Evolutionary conservation across 2,113 vertebrate genomes (phyloP), one percentile per base, ranked within the genome.

Genomic region (Eira barbara): DNA sequence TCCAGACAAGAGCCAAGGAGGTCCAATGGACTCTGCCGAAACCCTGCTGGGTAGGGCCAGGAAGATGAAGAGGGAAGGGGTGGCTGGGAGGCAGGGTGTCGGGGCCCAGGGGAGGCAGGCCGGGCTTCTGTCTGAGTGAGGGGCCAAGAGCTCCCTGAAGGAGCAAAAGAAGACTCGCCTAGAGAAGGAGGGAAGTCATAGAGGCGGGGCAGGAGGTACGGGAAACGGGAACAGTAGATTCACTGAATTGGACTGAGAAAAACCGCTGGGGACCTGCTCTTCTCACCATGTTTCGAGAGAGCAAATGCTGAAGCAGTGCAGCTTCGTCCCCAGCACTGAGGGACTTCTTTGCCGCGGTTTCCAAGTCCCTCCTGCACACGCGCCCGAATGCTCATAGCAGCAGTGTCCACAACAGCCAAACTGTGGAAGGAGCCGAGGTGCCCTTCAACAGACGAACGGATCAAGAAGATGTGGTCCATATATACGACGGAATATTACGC

Each of bases 1-100:
- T 93, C 59, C 81, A 97, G 98, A 98, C 95, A 98, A 98, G 97
- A 17, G 95, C 67, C 90, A n/a, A 11, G 31, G 90, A 97, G 57
- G 85, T 87, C 91, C 83, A 4, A 61, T 4, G 74, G 59, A 7
- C 0, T 63, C 88, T 39, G 12, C 92, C 87, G 82, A 97, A 31
- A 69, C 45, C 7, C 71, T 92, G 88, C 88, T 74, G 39, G 88
- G 89, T 45, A 74, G 59, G 0, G 79, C 81, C 14, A 61, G 94
- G 96, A 45, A 4, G 89, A 89, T 0, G 0, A 63, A 63, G 36
- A 95, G 4, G 4, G 2, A 95, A 7, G 3, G 2, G 49, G 36
- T 29, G 2, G 10, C 31, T 0, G 7, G 78, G 31, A 78, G 63
- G 10, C 4, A 3, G 42, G 34, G 27, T 21, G 0, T 4, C 1